phyloP scores from a whole-genome alignment of 2,797 vertebrate genomes.

The Enteromius radiatus region DNA sequence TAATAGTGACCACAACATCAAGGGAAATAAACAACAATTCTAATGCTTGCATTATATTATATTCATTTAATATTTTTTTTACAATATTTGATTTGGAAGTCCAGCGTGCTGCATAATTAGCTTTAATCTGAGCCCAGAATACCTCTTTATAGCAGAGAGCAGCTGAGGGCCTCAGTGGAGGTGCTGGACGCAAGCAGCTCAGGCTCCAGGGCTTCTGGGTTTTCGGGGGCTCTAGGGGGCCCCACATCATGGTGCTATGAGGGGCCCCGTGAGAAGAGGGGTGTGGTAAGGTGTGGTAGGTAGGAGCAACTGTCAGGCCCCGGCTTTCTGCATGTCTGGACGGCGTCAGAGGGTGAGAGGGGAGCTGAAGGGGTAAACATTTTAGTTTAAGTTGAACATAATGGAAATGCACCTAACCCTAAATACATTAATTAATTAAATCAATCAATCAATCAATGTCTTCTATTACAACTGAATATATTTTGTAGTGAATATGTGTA shows the following conservation, averaged over 20 bases:
- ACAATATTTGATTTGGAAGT: neutral
- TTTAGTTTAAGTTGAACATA: neutral
- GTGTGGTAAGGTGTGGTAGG: constrained; percentile 92
- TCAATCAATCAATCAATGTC: neutral
- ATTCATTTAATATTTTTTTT: neutral
- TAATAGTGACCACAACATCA: neutral
- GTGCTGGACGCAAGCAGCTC: constrained; percentile 93
- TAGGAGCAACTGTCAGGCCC: constrained; percentile 78
- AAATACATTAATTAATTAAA: neutral
- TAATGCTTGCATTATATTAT: neutral
- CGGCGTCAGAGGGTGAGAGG: constrained; percentile 87
- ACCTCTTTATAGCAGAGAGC: constrained; percentile 97
- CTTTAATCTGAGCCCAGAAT: neutral
- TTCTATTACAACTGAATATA: neutral
- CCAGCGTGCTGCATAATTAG: neutral
- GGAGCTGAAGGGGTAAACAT: constrained; percentile 77
- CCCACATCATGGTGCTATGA: constrained; percentile 86
- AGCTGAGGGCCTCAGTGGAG: constrained; percentile 90
- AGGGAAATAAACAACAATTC: neutral
- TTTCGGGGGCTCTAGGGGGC: constrained; percentile 90
- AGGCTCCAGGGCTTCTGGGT: constrained; percentile 95
- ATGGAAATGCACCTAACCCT: neutral
- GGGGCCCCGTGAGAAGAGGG: constrained; percentile 83
- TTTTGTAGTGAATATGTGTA: no score
- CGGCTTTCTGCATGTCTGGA: constrained; percentile 89